These are phyloP conservation scores for Acanthopagrus latus DNA, from an alignment of 2,797 vertebrate species.

Conservation along the genomic window DNA sequence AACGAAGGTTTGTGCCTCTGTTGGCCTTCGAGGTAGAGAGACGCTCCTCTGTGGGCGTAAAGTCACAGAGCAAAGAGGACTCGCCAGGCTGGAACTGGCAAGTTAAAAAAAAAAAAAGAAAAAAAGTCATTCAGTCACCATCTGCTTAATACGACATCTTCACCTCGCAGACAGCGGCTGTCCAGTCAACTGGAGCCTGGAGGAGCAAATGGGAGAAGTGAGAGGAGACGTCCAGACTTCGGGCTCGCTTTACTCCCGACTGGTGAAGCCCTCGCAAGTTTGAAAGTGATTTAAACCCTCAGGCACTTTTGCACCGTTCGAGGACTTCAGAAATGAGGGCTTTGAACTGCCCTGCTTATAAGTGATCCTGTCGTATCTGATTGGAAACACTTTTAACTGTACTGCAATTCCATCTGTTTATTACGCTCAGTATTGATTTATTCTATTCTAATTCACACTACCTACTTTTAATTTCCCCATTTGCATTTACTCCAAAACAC, in stretches of 20 bases:
- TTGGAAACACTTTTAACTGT: no score
- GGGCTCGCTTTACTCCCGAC: constrained; percentile 23
- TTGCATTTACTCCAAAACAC: no score
- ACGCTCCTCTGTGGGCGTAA: background rate
- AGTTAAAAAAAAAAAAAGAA: constrained; percentile 26
- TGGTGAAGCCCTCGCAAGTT: constrained; percentile 16
- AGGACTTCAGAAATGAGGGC: background rate
- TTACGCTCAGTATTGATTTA: no score
- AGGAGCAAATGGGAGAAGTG: constrained; percentile 29
- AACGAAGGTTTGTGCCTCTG: background rate
- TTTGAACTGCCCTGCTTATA: no score
- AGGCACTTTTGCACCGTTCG: constrained; percentile 28
- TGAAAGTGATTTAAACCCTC: constrained; percentile 44
- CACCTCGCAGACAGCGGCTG: constrained; percentile 33
- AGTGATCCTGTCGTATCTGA: no score
- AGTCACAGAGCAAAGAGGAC: constrained; percentile 18
- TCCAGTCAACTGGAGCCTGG: constrained; percentile 23
- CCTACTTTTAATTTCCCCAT: no score
- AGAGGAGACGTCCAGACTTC: constrained; percentile 24
- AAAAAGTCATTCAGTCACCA: constrained; percentile 38
- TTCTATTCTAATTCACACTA: no score
- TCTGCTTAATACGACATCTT: constrained; percentile 43
- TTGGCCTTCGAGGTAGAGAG: background rate
- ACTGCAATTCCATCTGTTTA: no score
- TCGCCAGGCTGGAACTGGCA: constrained; percentile 8